Base-by-base conservation (phyloP, 2,797 vertebrate genomes). In the Parauchenoglanis ngamensis region DNA sequence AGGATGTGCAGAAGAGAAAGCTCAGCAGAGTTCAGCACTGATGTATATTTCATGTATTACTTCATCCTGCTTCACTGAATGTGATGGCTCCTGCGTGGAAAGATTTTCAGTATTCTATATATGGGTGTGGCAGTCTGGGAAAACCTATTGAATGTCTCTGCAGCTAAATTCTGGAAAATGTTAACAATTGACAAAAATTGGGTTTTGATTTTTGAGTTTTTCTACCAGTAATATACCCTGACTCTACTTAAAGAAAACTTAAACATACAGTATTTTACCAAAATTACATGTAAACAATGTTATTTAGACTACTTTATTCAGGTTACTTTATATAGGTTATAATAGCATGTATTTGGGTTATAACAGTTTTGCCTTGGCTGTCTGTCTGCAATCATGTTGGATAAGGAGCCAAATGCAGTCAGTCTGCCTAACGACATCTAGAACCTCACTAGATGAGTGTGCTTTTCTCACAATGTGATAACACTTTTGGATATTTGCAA, bases 11-110 rank as follows among this genome's bases (percentile, higher is more conserved):
- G 67, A 25, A 73, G 35, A 83, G 81, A 75, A 79, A 77, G 35
- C 54, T 79, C n/a, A 67, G 75, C 84, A 87, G 85, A 89, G 68
- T 86, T 85, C 40, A 85, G 84, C 49, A 56, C 87, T 85, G 85
- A 90, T 90, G 84, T 90, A 90, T 90, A 89, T 88, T 91, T 88
- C 67, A 89, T 90, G 82, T 87, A 80, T 79, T 88, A 72, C 85
- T 83, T 83, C 49, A 84, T 77, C 59, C 68, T 86, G 88, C 85
- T 77, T 52, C 46, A 77, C n/a, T 54, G 75, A 54, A 31, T 78
- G 6, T 56, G n/a, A 54, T 77, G 25, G 52, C 15, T 77, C 13
- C 75, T 52, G 49, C 21, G 10, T 35, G n/a, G 54, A 79, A 21
- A 21, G 31, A 35, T 54, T 21, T 79, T 31, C 54, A 78, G 76